These are phyloP conservation scores for Scomber japonicus DNA, from an alignment of 2,113 vertebrate genomes.

Conservation along the genomic window DNA sequence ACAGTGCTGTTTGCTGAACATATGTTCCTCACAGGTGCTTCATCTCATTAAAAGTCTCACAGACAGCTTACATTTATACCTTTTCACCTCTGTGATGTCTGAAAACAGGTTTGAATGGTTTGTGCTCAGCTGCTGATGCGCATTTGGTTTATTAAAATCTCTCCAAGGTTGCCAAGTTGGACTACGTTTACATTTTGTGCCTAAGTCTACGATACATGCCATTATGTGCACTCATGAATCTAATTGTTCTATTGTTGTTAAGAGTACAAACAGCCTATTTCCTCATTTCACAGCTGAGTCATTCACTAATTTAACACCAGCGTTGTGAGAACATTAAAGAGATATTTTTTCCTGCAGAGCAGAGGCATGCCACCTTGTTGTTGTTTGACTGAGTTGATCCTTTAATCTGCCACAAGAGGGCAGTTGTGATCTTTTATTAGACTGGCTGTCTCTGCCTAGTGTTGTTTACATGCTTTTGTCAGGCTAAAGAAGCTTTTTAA, in stretches of 20 bases:
- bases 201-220: background rate
- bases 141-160: background rate
- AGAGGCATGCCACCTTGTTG: slow-evolving; percentile 6
- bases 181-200: background rate
- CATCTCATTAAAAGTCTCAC: background rate
- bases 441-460: slow-evolving; percentile 6
- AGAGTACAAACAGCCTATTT: background rate
- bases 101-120: background rate
- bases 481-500: slow-evolving; percentile 28
- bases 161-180: background rate
- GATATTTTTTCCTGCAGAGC: background rate
- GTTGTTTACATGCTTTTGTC: slow-evolving; percentile 45
- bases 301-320: background rate
- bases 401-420: slow-evolving; percentile 77
- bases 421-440: slow-evolving; percentile 71
- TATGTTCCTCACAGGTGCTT: slow-evolving; percentile 9
- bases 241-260: background rate
- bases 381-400: background rate
- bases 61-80: background rate
- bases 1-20: slow-evolving; percentile 2
- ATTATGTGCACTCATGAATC: background rate
- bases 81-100: background rate
- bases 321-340: background rate
- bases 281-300: background rate
- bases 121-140: background rate